Conservation (phyloP, 2,797 vertebrate genomes). For the Mus caroli region DNA sequence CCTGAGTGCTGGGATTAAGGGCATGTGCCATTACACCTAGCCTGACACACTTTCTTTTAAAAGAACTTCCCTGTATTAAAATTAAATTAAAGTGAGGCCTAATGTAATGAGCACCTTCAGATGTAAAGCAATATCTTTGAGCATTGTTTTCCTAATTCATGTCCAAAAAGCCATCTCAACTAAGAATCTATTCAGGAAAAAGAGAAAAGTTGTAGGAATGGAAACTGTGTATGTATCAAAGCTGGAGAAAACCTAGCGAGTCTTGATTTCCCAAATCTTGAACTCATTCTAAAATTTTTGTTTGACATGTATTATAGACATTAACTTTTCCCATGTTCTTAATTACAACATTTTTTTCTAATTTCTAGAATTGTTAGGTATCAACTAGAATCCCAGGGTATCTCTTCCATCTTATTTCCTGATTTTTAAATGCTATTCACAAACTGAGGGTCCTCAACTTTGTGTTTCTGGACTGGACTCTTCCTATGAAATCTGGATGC, state of each 20-base stretch:
- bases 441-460: neutral
- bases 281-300: neutral
- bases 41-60: constrained; percentile 16
- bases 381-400: neutral
- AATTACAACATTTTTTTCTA: neutral
- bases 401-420: neutral
- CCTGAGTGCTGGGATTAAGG: neutral
- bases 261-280: constrained; percentile 24
- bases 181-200: constrained; percentile 9
- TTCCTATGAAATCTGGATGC: neutral
- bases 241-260: neutral
- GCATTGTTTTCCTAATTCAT: constrained; percentile 55
- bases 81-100: constrained; percentile 22
- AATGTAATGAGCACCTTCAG: neutral
- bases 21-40: neutral
- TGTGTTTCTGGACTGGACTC: neutral
- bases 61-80: constrained; percentile 50
- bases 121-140: constrained; percentile 23
- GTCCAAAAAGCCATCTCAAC: neutral
- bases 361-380: constrained; percentile 21
- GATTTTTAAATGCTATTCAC: neutral
- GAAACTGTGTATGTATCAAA: neutral
- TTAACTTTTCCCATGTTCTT: neutral
- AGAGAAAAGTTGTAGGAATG: neutral
- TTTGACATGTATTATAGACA: neutral